phyloP scores from a whole-genome alignment of 2,797 vertebrate species.

The Pristis pectinata region DNA sequence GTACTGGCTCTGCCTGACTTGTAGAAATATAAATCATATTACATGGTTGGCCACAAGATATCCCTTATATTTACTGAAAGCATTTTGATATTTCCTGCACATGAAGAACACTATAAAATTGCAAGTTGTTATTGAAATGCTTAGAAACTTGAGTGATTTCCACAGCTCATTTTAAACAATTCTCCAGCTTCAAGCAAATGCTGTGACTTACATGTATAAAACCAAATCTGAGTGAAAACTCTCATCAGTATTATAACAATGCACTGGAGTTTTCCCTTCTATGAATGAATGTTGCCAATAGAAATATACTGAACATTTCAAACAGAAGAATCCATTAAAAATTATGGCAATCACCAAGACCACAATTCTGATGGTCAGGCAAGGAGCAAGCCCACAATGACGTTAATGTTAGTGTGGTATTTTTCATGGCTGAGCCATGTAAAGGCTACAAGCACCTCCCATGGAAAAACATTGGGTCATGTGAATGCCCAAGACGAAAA shows the following conservation, averaged over 20 bases:
- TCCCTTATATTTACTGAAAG: conserved; percentile 9
- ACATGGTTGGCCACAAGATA: conserved; percentile 30
- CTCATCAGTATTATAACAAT: neutral
- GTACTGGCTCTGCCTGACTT: conserved; percentile 21
- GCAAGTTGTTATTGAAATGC: neutral
- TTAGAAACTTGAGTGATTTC: neutral
- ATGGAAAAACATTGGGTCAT: no score
- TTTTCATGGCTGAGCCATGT: no score
- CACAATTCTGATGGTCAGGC: no score
- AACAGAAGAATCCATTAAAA: neutral
- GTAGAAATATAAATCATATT: conserved; percentile 26
- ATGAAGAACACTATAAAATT: neutral
- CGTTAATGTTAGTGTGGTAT: no score
- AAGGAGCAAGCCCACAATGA: no score
- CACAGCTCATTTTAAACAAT: neutral
- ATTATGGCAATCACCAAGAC: neutral
- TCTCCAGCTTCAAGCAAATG: neutral
- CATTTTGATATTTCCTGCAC: conserved; percentile 23
- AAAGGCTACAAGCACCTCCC: no score
- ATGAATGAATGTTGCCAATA: conserved; percentile 22
- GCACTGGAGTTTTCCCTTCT: neutral
- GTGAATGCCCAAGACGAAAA: no score
- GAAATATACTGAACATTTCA: neutral
- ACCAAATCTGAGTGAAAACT: neutral
- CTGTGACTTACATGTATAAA: neutral